phyloP scores from a whole-genome alignment of 2,888 invertebrate species.

The Calameuta filiformis region DNA sequence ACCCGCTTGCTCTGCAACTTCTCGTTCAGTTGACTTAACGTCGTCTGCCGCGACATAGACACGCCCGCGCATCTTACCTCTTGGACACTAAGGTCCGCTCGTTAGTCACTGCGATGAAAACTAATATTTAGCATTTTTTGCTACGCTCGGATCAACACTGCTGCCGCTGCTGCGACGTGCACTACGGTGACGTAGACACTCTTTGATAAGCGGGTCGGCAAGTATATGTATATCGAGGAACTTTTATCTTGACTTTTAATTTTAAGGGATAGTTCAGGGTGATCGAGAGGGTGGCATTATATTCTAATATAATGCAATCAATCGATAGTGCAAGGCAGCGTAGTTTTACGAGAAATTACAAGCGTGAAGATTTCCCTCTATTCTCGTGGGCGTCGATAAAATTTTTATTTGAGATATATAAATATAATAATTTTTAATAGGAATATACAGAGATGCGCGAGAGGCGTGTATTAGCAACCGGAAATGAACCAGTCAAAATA shows the following conservation, averaged over 20 bases:
- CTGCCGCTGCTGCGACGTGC: too few species aligned
- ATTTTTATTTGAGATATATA: neutral
- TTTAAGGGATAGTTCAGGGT: neutral
- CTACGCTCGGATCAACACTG: too few species aligned
- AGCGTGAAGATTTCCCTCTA: too few species aligned
- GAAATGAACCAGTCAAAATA: neutral
- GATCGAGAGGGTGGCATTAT: neutral
- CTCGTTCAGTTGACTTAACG: neutral
- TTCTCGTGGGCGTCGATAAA: too few species aligned
- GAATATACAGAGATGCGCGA: neutral
- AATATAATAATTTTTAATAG: too few species aligned
- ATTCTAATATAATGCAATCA: neutral
- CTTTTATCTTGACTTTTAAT: neutral
- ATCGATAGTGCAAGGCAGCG: neutral
- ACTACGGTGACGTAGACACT: neutral
- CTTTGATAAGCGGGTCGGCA: neutral
- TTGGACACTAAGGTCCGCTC: neutral
- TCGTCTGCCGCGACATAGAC: neutral
- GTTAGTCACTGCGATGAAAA: neutral
- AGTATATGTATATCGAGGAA: neutral
- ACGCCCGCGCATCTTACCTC: neutral
- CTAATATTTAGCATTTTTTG: neutral
- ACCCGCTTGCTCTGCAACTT: conserved; percentile 3
- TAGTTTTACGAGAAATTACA: neutral
- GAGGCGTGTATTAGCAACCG: neutral